A percentile compares a stretch with the other conserved stretches of the same genome.
Conservation (phyloP, 2,888 invertebrate genomes). For the Hypomecis punctinalis region DNA sequence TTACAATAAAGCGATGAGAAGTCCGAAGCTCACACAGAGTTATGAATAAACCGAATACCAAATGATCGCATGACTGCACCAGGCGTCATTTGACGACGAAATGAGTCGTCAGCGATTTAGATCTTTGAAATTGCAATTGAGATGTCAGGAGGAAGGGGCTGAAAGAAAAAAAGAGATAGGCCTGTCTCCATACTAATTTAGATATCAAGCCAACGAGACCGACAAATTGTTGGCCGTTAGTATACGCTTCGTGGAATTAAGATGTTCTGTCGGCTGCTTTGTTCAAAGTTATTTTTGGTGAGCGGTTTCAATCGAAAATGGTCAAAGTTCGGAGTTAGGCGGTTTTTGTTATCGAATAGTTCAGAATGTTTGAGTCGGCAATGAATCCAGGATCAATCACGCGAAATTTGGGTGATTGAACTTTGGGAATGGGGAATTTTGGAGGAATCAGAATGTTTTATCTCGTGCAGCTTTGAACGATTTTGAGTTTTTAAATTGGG, state of each 20-base stretch:
- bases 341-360: conserved; percentile 67
- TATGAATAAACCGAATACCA: conserved; percentile 44
- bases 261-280: conserved; percentile 47
- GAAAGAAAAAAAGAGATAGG: conserved; percentile 62
- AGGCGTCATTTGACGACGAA: conserved; percentile 35
- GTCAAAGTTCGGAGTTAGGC: conserved; percentile 49
- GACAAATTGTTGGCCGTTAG: conserved; percentile 78
- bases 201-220: conserved; percentile 78
- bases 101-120: conserved; percentile 59
- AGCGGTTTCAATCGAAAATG: conserved; percentile 40
- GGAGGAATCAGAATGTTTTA: conserved; percentile 31
- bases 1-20: conserved; percentile 20
- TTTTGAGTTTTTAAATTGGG: conserved; percentile 2
- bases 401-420: conserved; percentile 44
- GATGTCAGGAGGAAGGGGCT: conserved; percentile 67
- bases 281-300: conserved; percentile 46
- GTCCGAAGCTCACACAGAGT: conserved; percentile 23
- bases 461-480: conserved; percentile 9
- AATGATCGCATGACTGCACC: conserved; percentile 44
- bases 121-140: conserved; percentile 80
- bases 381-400: conserved; percentile 51
- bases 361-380: conserved; percentile 51
- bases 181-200: conserved; percentile 81
- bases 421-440: conserved; percentile 33
- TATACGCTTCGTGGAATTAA: conserved; percentile 73